Percentiles rank a stretch among this genome's conserved stretches.
Evolutionary conservation across 2,888 invertebrate species (phyloP).

Genomic region (Allygus modestus): DNA sequence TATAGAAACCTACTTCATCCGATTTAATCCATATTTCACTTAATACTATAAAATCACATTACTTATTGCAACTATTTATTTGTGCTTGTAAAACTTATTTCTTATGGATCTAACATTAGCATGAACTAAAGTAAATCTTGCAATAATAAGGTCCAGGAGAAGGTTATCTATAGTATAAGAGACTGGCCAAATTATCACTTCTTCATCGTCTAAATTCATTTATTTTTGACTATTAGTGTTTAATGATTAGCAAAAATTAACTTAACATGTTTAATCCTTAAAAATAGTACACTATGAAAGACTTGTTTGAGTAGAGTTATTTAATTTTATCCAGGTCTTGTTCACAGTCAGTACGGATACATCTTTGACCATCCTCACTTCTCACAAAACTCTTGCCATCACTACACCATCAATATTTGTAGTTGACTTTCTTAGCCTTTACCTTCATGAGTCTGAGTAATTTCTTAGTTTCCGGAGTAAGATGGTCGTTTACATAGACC

Average conservation of each 20-base stretch:
- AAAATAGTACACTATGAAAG: not conserved
- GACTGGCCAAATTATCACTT: not conserved
- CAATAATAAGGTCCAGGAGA: not conserved
- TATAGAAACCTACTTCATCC: too few species aligned
- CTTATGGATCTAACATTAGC: too few species aligned
- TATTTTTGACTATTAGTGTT: not conserved
- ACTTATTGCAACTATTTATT: too few species aligned
- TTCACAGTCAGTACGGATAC: constrained; percentile 24
- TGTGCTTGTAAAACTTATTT: not conserved
- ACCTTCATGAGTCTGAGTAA: not conserved
- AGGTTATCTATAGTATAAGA: not conserved
- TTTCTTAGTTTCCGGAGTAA: constrained; percentile 13
- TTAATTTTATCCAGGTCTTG: not conserved
- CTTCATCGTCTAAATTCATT: constrained; percentile 17
- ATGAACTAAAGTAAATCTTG: not conserved
- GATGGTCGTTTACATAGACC: constrained; percentile 4
- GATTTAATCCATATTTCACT: too few species aligned
- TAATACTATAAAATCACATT: too few species aligned
- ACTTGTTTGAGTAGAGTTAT: not conserved
- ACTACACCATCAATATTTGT: not conserved
- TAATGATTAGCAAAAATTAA: too few species aligned
- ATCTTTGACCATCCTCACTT: not conserved
- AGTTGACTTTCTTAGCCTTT: constrained; percentile 9
- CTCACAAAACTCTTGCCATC: not conserved
- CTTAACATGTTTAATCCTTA: too few species aligned